Evolutionary conservation across 1,140 invertebrate species (phyloP).

Genomic region (Sinella curviseta): DNA sequence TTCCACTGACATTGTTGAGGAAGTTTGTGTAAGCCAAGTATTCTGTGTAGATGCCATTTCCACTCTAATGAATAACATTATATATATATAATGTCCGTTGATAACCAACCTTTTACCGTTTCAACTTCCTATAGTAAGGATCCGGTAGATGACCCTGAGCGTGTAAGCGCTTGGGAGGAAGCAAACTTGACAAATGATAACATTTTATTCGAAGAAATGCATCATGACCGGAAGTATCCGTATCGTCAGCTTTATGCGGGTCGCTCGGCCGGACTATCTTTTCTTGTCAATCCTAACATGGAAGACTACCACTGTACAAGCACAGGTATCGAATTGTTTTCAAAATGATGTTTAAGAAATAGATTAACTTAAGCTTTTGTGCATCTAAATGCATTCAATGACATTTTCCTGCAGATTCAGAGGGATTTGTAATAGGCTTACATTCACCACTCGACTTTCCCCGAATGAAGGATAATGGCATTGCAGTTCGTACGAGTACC

Average conservation of each 20-base stretch:
- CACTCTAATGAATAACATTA: too few relatives aligned
- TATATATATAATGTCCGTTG: too few relatives aligned
- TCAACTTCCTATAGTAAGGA: not conserved
- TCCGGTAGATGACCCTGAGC: too few relatives aligned
- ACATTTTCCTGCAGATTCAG: slow-evolving; percentile 69
- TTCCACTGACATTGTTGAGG: slow-evolving; percentile 37
- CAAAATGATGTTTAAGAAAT: not conserved
- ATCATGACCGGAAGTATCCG: too few relatives aligned
- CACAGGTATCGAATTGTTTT: slow-evolving; percentile 29
- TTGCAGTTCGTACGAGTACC: slow-evolving; percentile 32
- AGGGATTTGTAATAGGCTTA: slow-evolving; percentile 63
- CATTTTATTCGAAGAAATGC: too few relatives aligned
- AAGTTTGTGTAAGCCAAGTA: too few relatives aligned
- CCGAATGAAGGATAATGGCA: slow-evolving; percentile 34
- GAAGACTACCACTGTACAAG: slow-evolving; percentile 45
- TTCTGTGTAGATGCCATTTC: too few relatives aligned
- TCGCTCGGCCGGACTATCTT: not conserved
- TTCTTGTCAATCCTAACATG: slow-evolving; percentile 52
- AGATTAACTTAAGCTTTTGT: too few relatives aligned
- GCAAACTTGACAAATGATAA: too few relatives aligned
- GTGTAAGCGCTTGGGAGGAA: too few relatives aligned
- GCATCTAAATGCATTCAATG: too few relatives aligned
- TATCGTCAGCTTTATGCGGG: not conserved
- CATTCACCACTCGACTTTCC: not conserved
- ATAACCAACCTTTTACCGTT: too few relatives aligned